Base-by-base conservation (phyloP, 2,797 vertebrate species). In the Staurois parvus region DNA sequence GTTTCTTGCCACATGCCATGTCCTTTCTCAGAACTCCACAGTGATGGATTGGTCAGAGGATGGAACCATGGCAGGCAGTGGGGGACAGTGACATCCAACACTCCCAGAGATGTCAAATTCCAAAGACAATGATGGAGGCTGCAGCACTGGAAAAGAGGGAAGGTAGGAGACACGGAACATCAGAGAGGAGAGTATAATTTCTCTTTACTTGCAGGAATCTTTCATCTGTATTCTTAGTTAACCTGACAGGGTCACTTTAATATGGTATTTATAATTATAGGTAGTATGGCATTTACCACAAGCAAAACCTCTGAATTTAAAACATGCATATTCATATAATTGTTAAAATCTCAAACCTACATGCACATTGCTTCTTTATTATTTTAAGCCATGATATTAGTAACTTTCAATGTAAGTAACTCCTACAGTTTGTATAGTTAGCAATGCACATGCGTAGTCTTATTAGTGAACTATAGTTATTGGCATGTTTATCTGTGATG, bases 371-470 rank as follows among this genome's bases (percentile, higher is more conserved):
- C 11, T 29, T 48, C 21, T 24, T 59, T 24, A 24, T 59, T 59
- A 67, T 52, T 83, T 17, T 52, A 45, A 78, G 68, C 68, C 77
- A 86, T 56, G 30, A 40, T 29, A 83, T 83, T 86, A 83, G 59
- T 83, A 76, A 19, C 24, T 82, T 32, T 79, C 8, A 32, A 45
- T 66, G 26, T 26, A 68, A 28, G 42, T 67, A 67, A 34, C 34
- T 62, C 26, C 4, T 59, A 12, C 17, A 66, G 70, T 75, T 48
- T 79, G n/a, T 74, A 3, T 67, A 67, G 42, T 45, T 40, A 42
- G 32, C 52, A 67, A 67, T 45, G 12, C 48, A 19, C 76, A 84
- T 56, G 76, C 81, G 84, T 68, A 62, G 28, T 30, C 13, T 11
- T 52, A 68, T 74, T 83, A 72, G 68, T 75, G 12, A 74, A 56